phyloP scores from a whole-genome alignment of 1,140 invertebrate genomes.

The Pemphigus obesinymphae region DNA sequence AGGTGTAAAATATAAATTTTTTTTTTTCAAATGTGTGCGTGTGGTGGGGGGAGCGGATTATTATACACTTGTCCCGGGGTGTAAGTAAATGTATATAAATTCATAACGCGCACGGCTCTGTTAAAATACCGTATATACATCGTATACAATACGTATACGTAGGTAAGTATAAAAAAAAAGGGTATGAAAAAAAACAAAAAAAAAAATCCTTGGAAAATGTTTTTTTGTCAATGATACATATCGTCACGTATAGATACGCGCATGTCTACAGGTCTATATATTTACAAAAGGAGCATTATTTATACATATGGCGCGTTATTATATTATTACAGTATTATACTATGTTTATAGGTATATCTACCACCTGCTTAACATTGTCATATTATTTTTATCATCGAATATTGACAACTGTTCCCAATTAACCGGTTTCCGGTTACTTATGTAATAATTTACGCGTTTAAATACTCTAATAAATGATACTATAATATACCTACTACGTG shows the following conservation, averaged over 20 bases:
- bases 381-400: not conserved
- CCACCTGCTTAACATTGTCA: conserved; percentile 5
- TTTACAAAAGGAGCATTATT: not conserved
- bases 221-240: not conserved
- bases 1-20: too few relatives aligned
- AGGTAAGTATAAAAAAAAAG: not conserved
- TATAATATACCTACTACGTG: too few relatives aligned
- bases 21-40: too few relatives aligned
- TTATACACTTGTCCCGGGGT: too few relatives aligned
- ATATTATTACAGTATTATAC: not conserved
- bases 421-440: conserved; percentile 27
- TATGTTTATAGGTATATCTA: not conserved
- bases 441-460: too few relatives aligned
- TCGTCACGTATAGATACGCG: too few relatives aligned
- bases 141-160: not conserved
- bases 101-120: too few relatives aligned
- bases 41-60: too few relatives aligned
- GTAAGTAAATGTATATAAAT: too few relatives aligned
- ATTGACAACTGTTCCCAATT: conserved; percentile 32
- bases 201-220: conserved; percentile 2
- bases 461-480: not conserved
- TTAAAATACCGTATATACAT: too few relatives aligned
- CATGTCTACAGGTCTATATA: not conserved
- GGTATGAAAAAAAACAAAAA: not conserved
- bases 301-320: not conserved